Evolutionary conservation across 2,113 vertebrate species (phyloP).

Genomic region (Eulacestoma nigropectus): DNA sequence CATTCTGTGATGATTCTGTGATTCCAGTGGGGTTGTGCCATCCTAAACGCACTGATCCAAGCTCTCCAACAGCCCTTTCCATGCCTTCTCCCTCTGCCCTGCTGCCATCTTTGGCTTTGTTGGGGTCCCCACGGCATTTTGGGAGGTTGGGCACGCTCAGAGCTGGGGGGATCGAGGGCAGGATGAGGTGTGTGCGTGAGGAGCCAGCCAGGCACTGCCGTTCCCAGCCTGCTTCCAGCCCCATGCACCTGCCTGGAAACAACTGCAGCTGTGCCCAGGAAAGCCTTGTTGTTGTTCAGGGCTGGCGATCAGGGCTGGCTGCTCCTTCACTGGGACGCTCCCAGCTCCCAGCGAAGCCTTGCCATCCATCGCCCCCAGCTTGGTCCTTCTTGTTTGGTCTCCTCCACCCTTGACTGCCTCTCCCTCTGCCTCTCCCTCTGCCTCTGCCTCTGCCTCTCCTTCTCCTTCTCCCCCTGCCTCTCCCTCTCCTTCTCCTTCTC

Average conservation of each 20-base stretch:
- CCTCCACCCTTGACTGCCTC: not conserved
- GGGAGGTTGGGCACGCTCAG: fast-evolving
- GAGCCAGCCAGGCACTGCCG: not conserved
- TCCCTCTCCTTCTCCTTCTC: not conserved
- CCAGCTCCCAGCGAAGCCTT: not conserved
- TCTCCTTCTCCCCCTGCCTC: too few relatives aligned
- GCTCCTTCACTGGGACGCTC: not conserved
- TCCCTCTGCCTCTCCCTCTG: not conserved
- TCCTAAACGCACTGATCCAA: fast-evolving
- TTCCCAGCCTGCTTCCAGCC: not conserved
- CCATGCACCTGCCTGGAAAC: not conserved
- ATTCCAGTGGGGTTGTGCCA: not conserved
- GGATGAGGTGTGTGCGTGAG: not conserved
- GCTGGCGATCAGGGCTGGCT: not conserved
- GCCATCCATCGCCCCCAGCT: fast-evolving
- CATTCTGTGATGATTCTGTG: not conserved
- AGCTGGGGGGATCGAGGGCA: fast-evolving
- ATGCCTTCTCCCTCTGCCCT: not conserved
- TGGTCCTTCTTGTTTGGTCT: not conserved
- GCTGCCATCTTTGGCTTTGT: not conserved
- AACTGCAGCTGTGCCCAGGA: not conserved
- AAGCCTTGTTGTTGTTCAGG: not conserved
- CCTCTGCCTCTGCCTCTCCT: too few relatives aligned
- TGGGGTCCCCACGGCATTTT: not conserved
- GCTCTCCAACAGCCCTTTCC: not conserved